Base-by-base conservation (phyloP, 2,888 invertebrate genomes). In the Junonia oenone region DNA sequence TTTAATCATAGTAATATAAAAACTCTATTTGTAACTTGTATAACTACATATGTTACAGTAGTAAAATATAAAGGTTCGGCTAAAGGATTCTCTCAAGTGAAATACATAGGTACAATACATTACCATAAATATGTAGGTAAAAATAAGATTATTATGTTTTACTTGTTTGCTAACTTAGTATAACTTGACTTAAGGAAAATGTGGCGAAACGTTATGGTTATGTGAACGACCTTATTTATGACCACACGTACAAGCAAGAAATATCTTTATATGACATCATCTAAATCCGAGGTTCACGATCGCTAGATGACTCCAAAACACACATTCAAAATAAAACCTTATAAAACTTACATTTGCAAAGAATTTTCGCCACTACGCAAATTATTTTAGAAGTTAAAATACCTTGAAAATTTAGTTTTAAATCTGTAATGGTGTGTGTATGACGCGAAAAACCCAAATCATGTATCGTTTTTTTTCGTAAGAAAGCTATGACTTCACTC, bases 261-360 rank as follows among this genome's bases (percentile, higher is more conserved):
- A 51, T 53, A 38, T 48, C 52, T 35, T 40, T 40, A 45, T 59
- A 71, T 76, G 75, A 73, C 73, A 68, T 76, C 75, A 75, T 54
- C 63, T 31, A 68, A 66, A 59, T 55, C 63, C 58, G 64, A 60
- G 64, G 59, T 55, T 60, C 22, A 15, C 45, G 35, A 58, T 61
- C 52, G 58, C 62, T 67, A 62, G 65, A 72, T 71, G 73, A 69
- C 70, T 71, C 73, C 71, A 71, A 67, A 43, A 43, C 43, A 43
- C 43, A n/a, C 43, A 26, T 6, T 6, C 6, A 43, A 11, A 43
- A 9, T 22, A 22, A 26, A 43, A 26, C n/a, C 22, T 6, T n/a
- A n/a, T n/a, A n/a, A 40, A 9, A n/a, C 5, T 11, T 40, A 19
- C 1, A 5, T 43, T 26, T 43, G 2, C n/a, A 43, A 26, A 13